Evolutionary conservation across 2,113 vertebrate genomes (phyloP).

Genomic region (Callocephalon fimbriatum): DNA sequence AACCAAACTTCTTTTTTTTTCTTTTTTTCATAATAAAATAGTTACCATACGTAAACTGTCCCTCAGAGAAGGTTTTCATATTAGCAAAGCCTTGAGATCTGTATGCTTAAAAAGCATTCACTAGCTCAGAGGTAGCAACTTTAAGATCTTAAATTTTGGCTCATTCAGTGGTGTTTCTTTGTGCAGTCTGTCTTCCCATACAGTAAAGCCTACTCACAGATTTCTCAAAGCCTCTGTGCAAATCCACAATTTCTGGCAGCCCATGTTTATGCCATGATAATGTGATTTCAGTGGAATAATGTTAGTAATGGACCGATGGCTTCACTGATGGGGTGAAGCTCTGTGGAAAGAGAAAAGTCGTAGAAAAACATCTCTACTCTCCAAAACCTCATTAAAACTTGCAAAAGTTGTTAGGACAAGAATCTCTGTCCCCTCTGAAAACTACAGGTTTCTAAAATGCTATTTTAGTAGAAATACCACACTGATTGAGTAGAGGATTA

Average conservation of each 20-base stretch:
- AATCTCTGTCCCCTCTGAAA: background rate
- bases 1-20: background rate
- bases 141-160: background rate
- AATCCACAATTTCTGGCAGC: background rate
- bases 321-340: background rate
- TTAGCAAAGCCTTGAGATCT: background rate
- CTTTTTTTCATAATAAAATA: background rate
- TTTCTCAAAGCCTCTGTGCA: background rate
- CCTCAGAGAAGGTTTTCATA: background rate
- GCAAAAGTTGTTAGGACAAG: background rate
- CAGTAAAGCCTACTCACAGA: background rate
- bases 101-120: background rate
- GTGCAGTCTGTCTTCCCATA: background rate
- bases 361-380: background rate
- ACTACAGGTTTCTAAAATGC: background rate
- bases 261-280: background rate
- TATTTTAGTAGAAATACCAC: background rate
- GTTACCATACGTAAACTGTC: background rate
- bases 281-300: background rate
- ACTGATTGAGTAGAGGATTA: background rate
- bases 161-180: background rate
- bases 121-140: background rate
- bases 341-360: background rate
- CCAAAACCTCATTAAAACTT: background rate
- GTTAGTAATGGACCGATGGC: background rate